phyloP scores from a whole-genome alignment of 2,888 invertebrate genomes.

The Chydorus sphaericus region DNA sequence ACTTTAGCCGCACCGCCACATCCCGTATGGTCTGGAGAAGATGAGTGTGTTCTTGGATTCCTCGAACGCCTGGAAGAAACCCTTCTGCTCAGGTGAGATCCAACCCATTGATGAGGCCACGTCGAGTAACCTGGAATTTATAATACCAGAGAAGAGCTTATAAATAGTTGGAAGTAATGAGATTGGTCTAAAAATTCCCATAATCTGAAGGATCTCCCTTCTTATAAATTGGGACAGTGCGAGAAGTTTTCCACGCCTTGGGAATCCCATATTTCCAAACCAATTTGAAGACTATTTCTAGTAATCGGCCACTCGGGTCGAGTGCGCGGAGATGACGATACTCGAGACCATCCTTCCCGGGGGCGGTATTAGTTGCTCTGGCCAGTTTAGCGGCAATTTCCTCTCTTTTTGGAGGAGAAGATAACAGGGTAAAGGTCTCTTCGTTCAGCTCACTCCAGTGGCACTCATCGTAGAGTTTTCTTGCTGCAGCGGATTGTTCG shows the following conservation, averaged over 20 bases:
- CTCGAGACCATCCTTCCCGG: neutral
- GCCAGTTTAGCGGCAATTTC: neutral
- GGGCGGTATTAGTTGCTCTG: neutral
- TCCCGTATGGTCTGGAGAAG: constrained; percentile 16
- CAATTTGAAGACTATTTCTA: neutral
- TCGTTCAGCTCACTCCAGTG: neutral
- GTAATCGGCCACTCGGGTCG: neutral
- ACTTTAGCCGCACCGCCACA: constrained; percentile 18
- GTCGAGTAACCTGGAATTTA: neutral
- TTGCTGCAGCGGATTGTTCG: neutral
- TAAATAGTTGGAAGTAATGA: neutral
- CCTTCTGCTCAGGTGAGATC: neutral
- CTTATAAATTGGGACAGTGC: neutral
- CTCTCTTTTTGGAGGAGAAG: neutral
- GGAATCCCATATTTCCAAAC: neutral
- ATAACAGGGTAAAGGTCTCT: neutral
- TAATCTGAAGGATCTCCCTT: neutral
- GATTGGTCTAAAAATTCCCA: neutral
- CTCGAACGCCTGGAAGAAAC: neutral
- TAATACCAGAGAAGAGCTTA: constrained; percentile 1
- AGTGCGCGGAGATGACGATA: neutral
- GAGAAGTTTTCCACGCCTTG: neutral
- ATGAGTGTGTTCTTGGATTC: neutral
- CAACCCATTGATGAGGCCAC: neutral
- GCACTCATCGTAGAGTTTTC: neutral